Evolutionary conservation across 2,888 invertebrate species (phyloP), one percentile per base, ranked within the genome.

Genomic region (Pelosia muscerda): DNA sequence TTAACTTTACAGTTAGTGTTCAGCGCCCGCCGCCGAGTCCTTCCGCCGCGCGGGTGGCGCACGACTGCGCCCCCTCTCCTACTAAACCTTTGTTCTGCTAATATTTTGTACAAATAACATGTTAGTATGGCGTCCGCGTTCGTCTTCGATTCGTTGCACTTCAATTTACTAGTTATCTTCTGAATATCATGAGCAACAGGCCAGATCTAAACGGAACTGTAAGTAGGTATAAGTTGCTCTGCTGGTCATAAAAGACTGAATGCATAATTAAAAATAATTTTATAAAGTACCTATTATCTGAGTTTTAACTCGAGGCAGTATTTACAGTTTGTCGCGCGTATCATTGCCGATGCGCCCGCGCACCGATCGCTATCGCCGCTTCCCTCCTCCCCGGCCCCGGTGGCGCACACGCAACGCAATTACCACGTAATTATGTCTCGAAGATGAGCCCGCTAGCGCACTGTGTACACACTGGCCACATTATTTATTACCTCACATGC

Each of bases 91-190:
- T 69, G 72, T 63, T 57, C 67, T 26, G 55, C 67, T 71, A 66
- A 79, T 79, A 74, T 69, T 71, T 68, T 69, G 53, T 62, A 71
- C 74, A 72, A 77, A 69, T 69, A 69, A 54, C 54, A 28, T 23
- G 58, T 63, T 54, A 34, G 54, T 63, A 67, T 38, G 38, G 53
- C 19, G 54, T 4, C 26, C 49, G 22, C 67, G 63, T 54, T 25
- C 34, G 11, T 26, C 54, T 31, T 10, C 42, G 56, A 61, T 28
- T 61, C 42, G 13, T 31, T 66, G 63, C 58, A 63, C 58, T 63
- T 58, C 26, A 63, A 58, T 67, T 63, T 34, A 58, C 53, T 63
- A 25, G 25, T 67, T 63, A 63, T 22, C n/a, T 62, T 49, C 58
- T n/a, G 42, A 58, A 57, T 56, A 54, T 22, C 49, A 49, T 49